phyloP scores from a whole-genome alignment of 2,797 vertebrate genomes.

The Sparus aurata region DNA sequence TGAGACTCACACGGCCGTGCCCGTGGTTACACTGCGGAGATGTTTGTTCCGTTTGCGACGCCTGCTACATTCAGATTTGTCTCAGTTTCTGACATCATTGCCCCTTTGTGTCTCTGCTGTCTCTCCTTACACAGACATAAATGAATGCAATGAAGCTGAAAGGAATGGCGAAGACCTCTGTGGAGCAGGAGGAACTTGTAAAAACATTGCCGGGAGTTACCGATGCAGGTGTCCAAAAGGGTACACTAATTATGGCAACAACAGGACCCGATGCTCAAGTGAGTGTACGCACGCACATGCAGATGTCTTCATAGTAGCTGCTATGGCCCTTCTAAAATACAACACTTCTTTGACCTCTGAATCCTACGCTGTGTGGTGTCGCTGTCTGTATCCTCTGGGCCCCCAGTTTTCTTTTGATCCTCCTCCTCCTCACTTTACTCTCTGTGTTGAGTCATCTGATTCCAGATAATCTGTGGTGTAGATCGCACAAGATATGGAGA shows the following conservation, averaged over 20 bases:
- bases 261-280: slow-evolving; percentile 75
- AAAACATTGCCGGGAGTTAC: slow-evolving; percentile 72
- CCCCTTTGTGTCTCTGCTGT: not conserved
- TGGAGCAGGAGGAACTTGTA: slow-evolving; percentile 62
- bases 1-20: not conserved
- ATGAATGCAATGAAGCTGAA: slow-evolving; percentile 69
- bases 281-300: slow-evolving; percentile 6
- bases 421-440: not conserved
- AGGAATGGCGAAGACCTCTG: slow-evolving; percentile 30
- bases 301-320: too few species aligned
- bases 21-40: not conserved
- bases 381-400: not conserved
- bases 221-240: slow-evolving; percentile 73
- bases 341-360: not conserved
- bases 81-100: not conserved
- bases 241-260: slow-evolving; percentile 75
- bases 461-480: not conserved
- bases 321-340: not conserved
- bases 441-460: not conserved
- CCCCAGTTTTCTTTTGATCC: not conserved
- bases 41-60: slow-evolving; percentile 2
- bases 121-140: slow-evolving; percentile 61
- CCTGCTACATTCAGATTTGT: not conserved
- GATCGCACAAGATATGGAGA: not conserved
- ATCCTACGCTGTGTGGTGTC: not conserved